Percentiles rank a stretch among this genome's conserved stretches.
phyloP scores from a whole-genome alignment of 2,888 invertebrate genomes.

The Dioctria rufipes region DNA sequence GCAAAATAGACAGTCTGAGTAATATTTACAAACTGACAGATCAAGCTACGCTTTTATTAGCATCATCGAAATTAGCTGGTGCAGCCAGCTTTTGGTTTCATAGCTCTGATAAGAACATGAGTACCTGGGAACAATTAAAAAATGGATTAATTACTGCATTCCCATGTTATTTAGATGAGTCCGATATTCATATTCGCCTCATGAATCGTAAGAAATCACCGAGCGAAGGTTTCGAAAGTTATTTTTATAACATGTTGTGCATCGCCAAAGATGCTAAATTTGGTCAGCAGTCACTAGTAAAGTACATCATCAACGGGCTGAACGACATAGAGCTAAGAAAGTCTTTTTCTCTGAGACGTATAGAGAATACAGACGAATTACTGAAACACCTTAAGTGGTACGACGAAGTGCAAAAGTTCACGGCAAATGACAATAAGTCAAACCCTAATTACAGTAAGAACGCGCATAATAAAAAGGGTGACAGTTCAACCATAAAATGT shows the following conservation, averaged over 20 bases:
- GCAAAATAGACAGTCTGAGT: too few species aligned
- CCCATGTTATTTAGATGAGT: background rate
- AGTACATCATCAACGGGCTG: background rate
- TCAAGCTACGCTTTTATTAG: too few species aligned
- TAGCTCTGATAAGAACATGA: too few species aligned
- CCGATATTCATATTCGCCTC: background rate
- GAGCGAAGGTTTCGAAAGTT: background rate
- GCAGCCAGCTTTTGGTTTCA: too few species aligned
- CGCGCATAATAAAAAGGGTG: too few species aligned
- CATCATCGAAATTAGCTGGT: too few species aligned
- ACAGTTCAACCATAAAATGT: background rate
- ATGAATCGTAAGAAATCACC: background rate
- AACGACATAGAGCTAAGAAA: background rate
- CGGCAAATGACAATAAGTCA: too few species aligned
- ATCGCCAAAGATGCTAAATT: background rate
- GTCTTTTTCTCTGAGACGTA: background rate
- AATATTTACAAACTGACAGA: too few species aligned
- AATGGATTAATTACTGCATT: too few species aligned
- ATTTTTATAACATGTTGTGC: background rate
- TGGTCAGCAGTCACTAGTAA: background rate
- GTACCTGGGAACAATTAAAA: too few species aligned
- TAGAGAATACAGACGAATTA: background rate
- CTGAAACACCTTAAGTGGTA: conserved; percentile 4
- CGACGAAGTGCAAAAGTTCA: background rate
- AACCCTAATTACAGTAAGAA: too few species aligned